These are phyloP conservation scores for Lithophane semibrunnea DNA, from an alignment of 2,888 invertebrate species.

Conservation along the genomic window DNA sequence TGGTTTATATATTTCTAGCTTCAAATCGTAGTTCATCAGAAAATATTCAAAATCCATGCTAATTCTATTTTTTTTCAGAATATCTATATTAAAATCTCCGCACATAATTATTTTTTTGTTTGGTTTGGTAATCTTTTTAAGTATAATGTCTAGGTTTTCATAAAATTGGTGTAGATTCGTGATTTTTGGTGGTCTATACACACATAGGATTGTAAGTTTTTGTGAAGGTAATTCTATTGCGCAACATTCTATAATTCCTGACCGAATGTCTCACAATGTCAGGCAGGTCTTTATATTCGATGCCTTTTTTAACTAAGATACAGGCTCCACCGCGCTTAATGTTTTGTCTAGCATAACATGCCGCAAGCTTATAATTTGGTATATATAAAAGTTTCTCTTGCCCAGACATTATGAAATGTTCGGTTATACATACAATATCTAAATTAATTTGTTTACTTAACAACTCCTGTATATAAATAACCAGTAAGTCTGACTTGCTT, in stretches of 20 bases:
- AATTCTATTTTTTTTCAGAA: not conserved
- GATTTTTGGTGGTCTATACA: not conserved
- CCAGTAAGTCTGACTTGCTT: too few relatives aligned
- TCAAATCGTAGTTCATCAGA: conserved; percentile 5
- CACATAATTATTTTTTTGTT: not conserved
- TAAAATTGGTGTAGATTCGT: not conserved
- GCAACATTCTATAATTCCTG: not conserved
- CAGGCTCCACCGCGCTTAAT: not conserved
- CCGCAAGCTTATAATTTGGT: not conserved
- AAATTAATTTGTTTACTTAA: too few relatives aligned
- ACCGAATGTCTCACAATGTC: not conserved
- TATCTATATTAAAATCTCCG: not conserved
- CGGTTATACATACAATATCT: too few relatives aligned
- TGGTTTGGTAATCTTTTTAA: conserved; percentile 1
- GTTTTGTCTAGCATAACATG: not conserved
- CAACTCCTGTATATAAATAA: too few relatives aligned
- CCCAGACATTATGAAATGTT: too few relatives aligned
- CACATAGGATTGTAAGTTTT: not conserved
- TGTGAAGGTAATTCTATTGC: not conserved
- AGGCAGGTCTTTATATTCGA: not conserved
- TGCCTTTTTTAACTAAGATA: not conserved
- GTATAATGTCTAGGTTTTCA: not conserved
- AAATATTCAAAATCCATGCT: conserved; percentile 1
- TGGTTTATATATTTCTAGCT: not conserved
- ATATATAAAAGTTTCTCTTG: too few relatives aligned